Percentiles rank a stretch among this genome's conserved stretches.
These are phyloP conservation scores for Acanthosepion pharaonis DNA, from an alignment of 2,888 invertebrate genomes.

Conservation along the genomic window DNA sequence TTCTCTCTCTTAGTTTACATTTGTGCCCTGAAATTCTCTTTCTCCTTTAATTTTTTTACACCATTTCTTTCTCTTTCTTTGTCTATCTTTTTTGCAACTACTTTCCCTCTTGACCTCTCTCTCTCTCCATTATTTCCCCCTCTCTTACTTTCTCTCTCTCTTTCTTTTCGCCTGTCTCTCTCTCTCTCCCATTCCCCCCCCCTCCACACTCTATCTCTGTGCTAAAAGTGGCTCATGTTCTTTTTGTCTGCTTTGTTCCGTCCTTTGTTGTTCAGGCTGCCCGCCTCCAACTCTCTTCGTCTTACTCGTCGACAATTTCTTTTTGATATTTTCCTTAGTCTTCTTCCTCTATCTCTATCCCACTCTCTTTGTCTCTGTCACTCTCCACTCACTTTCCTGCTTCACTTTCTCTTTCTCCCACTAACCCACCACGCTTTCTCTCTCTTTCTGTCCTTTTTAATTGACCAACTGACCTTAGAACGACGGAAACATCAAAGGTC, in stretches of 20 bases:
- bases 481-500: constrained; percentile 21
- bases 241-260: neutral
- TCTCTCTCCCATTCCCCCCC: too few species aligned
- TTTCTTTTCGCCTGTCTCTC: too few species aligned
- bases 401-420: neutral
- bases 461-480: constrained; percentile 33
- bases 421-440: neutral
- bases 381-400: too few species aligned
- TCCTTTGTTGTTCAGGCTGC: neutral
- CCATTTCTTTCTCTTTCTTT: neutral
- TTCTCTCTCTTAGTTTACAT: neutral
- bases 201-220: too few species aligned
- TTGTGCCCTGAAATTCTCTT: neutral
- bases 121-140: too few species aligned
- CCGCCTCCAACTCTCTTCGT: neutral
- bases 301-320: neutral
- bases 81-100: neutral
- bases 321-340: neutral
- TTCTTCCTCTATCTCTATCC: too few species aligned
- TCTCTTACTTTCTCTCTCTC: neutral
- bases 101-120: neutral
- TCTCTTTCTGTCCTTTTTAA: neutral
- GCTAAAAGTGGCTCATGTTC: too few species aligned
- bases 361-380: too few species aligned
- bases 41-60: neutral